Evolutionary conservation across 2,888 invertebrate genomes (phyloP).

Genomic region (Limulus polyphemus): DNA sequence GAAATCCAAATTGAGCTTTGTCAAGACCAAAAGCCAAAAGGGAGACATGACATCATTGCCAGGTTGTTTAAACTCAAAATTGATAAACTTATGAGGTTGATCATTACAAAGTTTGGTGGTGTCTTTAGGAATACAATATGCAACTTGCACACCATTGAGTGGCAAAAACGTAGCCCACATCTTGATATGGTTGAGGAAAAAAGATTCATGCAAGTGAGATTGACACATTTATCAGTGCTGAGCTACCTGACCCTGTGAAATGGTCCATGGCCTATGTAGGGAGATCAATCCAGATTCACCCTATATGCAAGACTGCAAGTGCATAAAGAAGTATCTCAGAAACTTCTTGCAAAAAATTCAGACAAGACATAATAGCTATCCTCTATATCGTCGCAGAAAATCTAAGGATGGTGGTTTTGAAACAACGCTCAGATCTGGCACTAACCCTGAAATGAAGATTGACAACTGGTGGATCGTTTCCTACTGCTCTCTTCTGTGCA

Average conservation of each 20-base stretch:
- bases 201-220: too few relatives aligned
- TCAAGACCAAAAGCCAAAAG: slow-evolving; percentile 21
- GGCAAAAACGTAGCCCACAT: slow-evolving; percentile 32
- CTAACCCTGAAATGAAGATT: too few relatives aligned
- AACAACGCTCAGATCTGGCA: too few relatives aligned
- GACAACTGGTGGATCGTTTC: too few relatives aligned
- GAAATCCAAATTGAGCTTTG: slow-evolving; percentile 29
- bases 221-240: too few relatives aligned
- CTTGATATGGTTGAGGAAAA: too few relatives aligned
- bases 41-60: slow-evolving; percentile 30
- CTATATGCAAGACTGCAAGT: not conserved
- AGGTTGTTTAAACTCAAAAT: too few relatives aligned
- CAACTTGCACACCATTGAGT: slow-evolving; percentile 29
- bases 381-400: slow-evolving; percentile 4
- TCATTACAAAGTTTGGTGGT: slow-evolving; percentile 17
- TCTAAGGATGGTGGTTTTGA: too few relatives aligned
- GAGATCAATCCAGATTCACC: not conserved
- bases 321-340: not conserved
- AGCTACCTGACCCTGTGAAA: too few relatives aligned
- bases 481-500: too few relatives aligned
- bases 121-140: slow-evolving; percentile 27
- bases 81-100: slow-evolving; percentile 21
- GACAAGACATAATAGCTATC: slow-evolving; percentile 4
- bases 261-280: too few relatives aligned
- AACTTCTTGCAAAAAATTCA: not conserved